Percentiles rank a stretch among this genome's conserved stretches.
phyloP scores from a whole-genome alignment of 2,888 invertebrate species.

The Ecliptopera silaceata region DNA sequence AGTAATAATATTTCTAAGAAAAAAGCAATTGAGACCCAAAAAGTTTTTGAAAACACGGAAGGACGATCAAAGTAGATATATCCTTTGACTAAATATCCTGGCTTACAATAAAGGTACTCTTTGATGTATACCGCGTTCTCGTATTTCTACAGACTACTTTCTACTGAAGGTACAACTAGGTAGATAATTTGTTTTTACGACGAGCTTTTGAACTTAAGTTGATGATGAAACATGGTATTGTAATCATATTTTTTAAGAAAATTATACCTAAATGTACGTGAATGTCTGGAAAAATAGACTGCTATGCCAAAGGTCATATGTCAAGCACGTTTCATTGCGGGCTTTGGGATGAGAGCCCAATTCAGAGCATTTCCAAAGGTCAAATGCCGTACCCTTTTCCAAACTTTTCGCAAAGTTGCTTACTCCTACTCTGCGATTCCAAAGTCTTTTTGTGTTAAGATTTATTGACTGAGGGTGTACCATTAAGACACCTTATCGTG shows the following conservation, averaged over 20 bases:
- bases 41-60: conserved; percentile 34
- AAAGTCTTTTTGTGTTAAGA: not conserved
- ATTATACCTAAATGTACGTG: not conserved
- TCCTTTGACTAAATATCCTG: conserved; percentile 38
- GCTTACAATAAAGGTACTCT: conserved; percentile 43
- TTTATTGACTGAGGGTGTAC: not conserved
- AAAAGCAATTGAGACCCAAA: conserved; percentile 6
- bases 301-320: conserved; percentile 2
- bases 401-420: conserved; percentile 3
- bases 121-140: conserved; percentile 42
- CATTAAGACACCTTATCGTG: not conserved
- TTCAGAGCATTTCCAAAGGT: conserved; percentile 14
- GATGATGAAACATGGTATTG: conserved; percentile 27
- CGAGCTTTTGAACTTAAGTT: conserved; percentile 18
- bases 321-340: conserved; percentile 6
- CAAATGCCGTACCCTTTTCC: not conserved
- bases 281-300: not conserved
- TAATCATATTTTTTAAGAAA: conserved; percentile 15
- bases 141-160: conserved; percentile 27
- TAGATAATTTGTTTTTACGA: conserved; percentile 30
- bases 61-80: conserved; percentile 40
- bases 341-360: conserved; percentile 7
- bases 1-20: not conserved
- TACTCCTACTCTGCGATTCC: not conserved
- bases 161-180: conserved; percentile 15